A percentile compares a stretch with the other conserved stretches of the same genome.
Conservation (phyloP, 2,888 invertebrate genomes). For the Arrhopalites spinosus region DNA sequence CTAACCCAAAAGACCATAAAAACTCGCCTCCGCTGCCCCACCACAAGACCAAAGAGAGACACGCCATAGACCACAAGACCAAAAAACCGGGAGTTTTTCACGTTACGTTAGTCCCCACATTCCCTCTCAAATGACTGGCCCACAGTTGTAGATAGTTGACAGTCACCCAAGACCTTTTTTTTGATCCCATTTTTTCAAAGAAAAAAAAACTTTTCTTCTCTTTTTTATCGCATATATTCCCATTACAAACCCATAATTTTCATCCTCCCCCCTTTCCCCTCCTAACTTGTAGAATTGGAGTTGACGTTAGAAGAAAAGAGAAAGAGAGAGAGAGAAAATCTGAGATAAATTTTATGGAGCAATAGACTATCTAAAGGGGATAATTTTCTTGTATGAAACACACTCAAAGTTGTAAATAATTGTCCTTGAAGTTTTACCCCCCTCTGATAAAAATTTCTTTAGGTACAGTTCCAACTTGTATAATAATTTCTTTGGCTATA, state of each 20-base stretch:
- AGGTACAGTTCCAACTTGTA: too few relatives aligned
- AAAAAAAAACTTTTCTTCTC: not conserved
- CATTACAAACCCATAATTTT: constrained; percentile 31
- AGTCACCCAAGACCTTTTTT: constrained; percentile 9
- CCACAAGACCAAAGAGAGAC: not conserved
- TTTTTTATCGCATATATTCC: constrained; percentile 31
- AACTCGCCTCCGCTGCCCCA: not conserved
- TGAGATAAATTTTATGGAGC: not conserved
- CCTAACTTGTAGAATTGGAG: too few relatives aligned
- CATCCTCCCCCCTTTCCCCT: constrained; percentile 8
- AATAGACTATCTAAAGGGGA: not conserved
- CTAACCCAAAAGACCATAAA: constrained; percentile 31
- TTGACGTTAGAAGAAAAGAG: too few relatives aligned
- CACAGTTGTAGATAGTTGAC: not conserved
- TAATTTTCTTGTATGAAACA: not conserved
- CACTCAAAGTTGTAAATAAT: not conserved
- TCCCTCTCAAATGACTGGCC: not conserved
- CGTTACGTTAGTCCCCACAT: not conserved
- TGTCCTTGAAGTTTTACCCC: too few relatives aligned
- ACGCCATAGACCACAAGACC: not conserved
- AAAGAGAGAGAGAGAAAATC: constrained; percentile 14
- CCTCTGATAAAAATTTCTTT: too few relatives aligned
- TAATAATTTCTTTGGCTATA: too few relatives aligned
- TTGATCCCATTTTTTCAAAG: constrained; percentile 30
- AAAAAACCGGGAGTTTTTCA: not conserved